phyloP scores from a whole-genome alignment of 2,113 vertebrate genomes.

The Xerus inauris region DNA sequence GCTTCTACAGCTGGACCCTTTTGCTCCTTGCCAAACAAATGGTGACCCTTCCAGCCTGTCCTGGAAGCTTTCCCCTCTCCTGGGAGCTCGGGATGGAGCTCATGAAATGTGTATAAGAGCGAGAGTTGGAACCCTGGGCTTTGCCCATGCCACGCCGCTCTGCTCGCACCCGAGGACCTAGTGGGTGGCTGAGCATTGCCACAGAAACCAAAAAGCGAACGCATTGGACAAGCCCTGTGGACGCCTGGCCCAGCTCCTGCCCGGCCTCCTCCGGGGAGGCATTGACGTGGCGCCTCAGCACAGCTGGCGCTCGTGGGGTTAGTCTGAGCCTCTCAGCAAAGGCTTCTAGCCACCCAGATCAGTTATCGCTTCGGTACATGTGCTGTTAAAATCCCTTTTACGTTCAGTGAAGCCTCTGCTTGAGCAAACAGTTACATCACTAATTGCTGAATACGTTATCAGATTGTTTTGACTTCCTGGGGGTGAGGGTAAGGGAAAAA shows the following conservation, averaged over 20 bases:
- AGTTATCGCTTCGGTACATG: constrained; percentile 1
- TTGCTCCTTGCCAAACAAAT: background rate
- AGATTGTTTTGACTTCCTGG: constrained; percentile 75
- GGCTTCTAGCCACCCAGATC: background rate
- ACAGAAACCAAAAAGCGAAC: rapidly evolving
- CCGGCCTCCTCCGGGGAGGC: background rate
- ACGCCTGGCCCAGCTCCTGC: rapidly evolving
- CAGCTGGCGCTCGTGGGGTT: background rate
- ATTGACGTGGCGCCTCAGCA: rapidly evolving
- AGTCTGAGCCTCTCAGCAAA: background rate
- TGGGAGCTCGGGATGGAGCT: background rate
- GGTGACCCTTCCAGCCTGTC: background rate
- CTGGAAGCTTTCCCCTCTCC: background rate
- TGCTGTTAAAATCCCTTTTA: constrained; percentile 58
- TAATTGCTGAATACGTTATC: constrained; percentile 70
- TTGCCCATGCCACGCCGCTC: background rate
- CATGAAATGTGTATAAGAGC: rapidly evolving
- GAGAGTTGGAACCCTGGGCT: background rate
- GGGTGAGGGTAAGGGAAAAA: constrained; percentile 46
- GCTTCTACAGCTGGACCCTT: background rate
- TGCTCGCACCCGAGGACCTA: background rate
- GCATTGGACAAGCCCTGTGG: rapidly evolving
- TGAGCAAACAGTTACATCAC: constrained; percentile 75
- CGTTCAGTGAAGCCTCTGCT: constrained; percentile 57
- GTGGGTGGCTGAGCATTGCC: background rate